Percentiles rank a stretch among this genome's conserved stretches.
phyloP scores from a whole-genome alignment of 2,888 invertebrate species.

The Pseudanteris insignis region DNA sequence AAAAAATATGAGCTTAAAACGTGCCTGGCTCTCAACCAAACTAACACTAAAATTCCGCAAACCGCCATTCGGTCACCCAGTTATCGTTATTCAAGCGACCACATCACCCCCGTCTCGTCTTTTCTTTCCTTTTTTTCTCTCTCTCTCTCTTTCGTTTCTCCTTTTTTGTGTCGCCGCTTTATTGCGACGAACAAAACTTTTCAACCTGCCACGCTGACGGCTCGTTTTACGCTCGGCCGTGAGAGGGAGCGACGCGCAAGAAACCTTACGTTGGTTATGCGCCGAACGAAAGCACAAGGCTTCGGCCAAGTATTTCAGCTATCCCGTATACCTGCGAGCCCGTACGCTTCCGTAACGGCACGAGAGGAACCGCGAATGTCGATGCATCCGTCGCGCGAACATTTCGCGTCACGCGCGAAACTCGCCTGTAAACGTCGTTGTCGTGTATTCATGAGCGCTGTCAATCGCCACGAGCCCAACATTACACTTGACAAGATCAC shows the following conservation, averaged over 20 bases:
- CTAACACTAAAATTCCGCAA: no score
- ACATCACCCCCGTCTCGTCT: background rate
- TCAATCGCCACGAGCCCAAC: background rate
- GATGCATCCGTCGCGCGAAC: no score
- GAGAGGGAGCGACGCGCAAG: slow-evolving; percentile 38
- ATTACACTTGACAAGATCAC: no score
- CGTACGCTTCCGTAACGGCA: no score
- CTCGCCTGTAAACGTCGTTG: no score
- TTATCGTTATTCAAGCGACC: slow-evolving; percentile 1
- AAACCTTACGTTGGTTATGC: slow-evolving; percentile 51
- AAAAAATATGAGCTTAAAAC: no score
- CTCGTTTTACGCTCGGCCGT: slow-evolving; percentile 12
- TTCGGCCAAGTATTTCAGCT: slow-evolving; percentile 55
- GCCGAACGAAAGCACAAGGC: slow-evolving; percentile 50
- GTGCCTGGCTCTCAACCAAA: no score
- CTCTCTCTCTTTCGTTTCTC: background rate
- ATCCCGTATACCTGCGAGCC: slow-evolving; percentile 14
- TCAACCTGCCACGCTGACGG: slow-evolving; percentile 12
- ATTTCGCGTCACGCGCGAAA: no score
- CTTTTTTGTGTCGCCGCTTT: slow-evolving; percentile 5
- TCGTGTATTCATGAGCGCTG: slow-evolving; percentile 9
- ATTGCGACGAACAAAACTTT: slow-evolving; percentile 11
- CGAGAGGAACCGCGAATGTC: no score
- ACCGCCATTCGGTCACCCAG: slow-evolving; percentile 3
- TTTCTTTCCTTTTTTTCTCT: background rate